phyloP scores from a whole-genome alignment of 2,113 vertebrate species.

The Erythrocercus mccallii region DNA sequence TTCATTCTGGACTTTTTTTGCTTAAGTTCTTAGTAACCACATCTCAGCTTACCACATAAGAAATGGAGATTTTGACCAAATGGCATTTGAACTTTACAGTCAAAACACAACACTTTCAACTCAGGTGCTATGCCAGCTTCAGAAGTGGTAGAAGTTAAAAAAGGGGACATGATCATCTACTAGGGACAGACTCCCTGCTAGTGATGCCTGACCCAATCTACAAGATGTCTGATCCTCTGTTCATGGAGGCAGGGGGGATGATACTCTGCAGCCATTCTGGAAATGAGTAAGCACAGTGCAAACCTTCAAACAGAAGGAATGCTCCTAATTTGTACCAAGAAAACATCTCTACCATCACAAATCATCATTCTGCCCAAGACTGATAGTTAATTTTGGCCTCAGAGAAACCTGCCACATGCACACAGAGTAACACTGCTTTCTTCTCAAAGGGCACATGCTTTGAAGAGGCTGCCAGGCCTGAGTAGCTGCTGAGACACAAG shows the following conservation, averaged over 20 bases:
- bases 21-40: neutral
- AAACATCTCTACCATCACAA: neutral
- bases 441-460: neutral
- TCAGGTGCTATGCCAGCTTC: neutral
- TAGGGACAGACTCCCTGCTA: neutral
- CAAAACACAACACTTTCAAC: neutral
- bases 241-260: neutral
- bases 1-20: neutral
- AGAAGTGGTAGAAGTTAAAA: neutral
- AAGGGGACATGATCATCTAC: neutral
- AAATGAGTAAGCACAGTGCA: neutral
- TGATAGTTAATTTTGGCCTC: neutral
- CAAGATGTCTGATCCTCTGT: neutral
- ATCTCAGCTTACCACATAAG: neutral
- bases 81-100: neutral
- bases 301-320: neutral
- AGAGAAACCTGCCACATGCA: neutral
- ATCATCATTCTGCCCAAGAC: neutral
- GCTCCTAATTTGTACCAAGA: neutral
- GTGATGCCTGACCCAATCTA: neutral
- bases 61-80: neutral
- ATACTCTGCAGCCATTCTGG: neutral
- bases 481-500: neutral
- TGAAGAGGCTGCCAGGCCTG: neutral
- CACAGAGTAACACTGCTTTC: neutral